These are phyloP conservation scores for Pangasius macronema DNA, from an alignment of 2,797 vertebrate species.

Conservation along the genomic window DNA sequence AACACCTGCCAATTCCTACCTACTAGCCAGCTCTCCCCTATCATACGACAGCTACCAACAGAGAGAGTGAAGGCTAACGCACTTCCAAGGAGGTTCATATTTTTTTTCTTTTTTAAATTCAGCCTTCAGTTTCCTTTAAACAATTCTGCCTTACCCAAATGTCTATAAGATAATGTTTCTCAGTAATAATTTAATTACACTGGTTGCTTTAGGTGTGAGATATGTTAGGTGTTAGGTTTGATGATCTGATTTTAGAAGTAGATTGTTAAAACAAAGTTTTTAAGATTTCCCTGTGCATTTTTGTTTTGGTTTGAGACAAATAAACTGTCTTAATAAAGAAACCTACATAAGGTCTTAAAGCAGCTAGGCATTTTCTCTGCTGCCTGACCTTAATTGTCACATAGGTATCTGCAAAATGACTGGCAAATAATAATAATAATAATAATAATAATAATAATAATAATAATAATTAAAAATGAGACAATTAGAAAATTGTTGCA, in stretches of 20 bases:
- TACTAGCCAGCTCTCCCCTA: neutral
- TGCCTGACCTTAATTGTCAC: neutral
- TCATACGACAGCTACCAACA: neutral
- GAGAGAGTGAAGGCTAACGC: neutral
- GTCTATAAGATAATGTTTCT: constrained; percentile 19
- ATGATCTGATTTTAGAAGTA: neutral
- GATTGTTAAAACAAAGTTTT: neutral
- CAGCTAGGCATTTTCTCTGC: neutral
- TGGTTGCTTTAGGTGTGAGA: constrained; percentile 34
- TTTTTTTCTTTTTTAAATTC: neutral
- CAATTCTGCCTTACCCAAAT: neutral
- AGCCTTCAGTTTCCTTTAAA: neutral
- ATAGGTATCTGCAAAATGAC: neutral
- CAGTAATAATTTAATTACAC: constrained; percentile 33
- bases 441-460: constrained; percentile 6
- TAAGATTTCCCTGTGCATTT: neutral
- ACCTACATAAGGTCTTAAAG: neutral
- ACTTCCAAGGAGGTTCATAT: neutral
- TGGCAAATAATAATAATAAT: neutral
- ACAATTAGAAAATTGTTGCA: neutral
- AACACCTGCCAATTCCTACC: neutral
- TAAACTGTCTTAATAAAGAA: neutral
- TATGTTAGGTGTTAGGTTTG: neutral
- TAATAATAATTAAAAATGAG: neutral
- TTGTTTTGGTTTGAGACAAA: neutral